Evolutionary conservation across 2,888 invertebrate genomes (phyloP), one percentile per base, ranked within the genome.

Genomic region (Hirtodrosophila duncani): DNA sequence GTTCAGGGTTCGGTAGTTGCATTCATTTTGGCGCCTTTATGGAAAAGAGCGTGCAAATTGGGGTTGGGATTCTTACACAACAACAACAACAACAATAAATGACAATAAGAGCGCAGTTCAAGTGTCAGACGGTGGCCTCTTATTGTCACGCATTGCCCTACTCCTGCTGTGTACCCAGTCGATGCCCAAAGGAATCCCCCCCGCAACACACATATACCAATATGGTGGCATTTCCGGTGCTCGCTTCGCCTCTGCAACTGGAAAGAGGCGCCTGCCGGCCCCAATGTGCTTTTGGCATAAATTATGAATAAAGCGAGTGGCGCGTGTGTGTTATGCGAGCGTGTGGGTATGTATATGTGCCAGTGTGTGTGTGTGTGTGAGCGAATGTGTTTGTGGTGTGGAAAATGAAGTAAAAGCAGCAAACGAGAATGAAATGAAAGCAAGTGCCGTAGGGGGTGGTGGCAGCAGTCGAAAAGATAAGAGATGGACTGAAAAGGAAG

Each of bases 81-180:
- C 0, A 4, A 17, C 20, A 23, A 14, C 59, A 63, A 46, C 78
- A 77, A 71, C 77, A 77, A 77, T 74, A 74, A 74, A 72, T 69
- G 79, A 72, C 70, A 79, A 81, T 78, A 79, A 68, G 82, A 63
- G 64, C 66, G 63, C 78, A 80, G 80, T 75, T 80, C 78, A 77
- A 80, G 75, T 75, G 80, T 77, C 77, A 75, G 80, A 36, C 68
- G n/a, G 63, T 80, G 77, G 77, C 74, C 77, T 75, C 80, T 79
- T 74, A 75, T 74, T 79, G 79, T 79, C 72, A 79, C 79, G 71
- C 77, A 64, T 75, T 58, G 67, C n/a, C 16, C 17, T 9, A 3
- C 26, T 34, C 7, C 26, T 13, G 7, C 14, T 20, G 21, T 29
- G 11, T 6, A 9, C 24, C 18, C 49, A 49, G 27, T 52, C 72